Conservation (phyloP, 2,888 invertebrate genomes). For the Loripinus fragilis region DNA sequence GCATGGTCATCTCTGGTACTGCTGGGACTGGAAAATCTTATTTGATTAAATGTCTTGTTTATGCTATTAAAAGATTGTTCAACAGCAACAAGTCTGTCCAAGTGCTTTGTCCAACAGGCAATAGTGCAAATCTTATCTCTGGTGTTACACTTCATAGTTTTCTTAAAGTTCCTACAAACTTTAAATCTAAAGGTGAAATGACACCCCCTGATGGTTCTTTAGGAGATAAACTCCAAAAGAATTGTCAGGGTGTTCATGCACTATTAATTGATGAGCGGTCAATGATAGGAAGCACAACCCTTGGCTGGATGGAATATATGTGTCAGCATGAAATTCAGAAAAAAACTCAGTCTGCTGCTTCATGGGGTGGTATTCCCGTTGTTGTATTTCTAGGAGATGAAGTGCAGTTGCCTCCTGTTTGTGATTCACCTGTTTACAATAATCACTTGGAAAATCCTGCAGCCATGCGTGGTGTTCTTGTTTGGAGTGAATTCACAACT, state of each 20-base stretch:
- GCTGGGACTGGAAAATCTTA: slow-evolving; percentile 59
- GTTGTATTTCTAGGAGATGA: slow-evolving; percentile 49
- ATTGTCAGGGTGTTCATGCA: slow-evolving; percentile 44
- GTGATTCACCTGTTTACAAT: slow-evolving; percentile 29
- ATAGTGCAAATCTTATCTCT: slow-evolving; percentile 61
- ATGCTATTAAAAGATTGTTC: slow-evolving; percentile 41
- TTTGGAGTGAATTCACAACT: slow-evolving; percentile 28
- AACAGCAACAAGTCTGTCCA: slow-evolving; percentile 48
- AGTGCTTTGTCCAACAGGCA: slow-evolving; percentile 61
- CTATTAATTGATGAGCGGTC: slow-evolving; percentile 62
- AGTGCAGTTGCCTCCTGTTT: slow-evolving; percentile 45
- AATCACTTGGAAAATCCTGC: not conserved
- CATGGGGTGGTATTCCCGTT: slow-evolving; percentile 42
- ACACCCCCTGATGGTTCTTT: slow-evolving; percentile 45
- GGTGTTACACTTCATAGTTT: slow-evolving; percentile 58
- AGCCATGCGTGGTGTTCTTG: slow-evolving; percentile 24
- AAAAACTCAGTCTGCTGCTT: not conserved
- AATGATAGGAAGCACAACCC: slow-evolving; percentile 26
- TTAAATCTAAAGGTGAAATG: slow-evolving; percentile 51
- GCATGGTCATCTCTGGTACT: slow-evolving; percentile 53
- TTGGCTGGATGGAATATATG: slow-evolving; percentile 41
- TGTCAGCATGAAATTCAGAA: slow-evolving; percentile 16
- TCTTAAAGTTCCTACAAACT: slow-evolving; percentile 41
- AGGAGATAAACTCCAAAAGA: slow-evolving; percentile 29
- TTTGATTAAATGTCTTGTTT: slow-evolving; percentile 56